A percentile compares a stretch with the other conserved stretches of the same genome.
phyloP scores from a whole-genome alignment of 2,888 invertebrate species.

The Drosophila macrospina region DNA sequence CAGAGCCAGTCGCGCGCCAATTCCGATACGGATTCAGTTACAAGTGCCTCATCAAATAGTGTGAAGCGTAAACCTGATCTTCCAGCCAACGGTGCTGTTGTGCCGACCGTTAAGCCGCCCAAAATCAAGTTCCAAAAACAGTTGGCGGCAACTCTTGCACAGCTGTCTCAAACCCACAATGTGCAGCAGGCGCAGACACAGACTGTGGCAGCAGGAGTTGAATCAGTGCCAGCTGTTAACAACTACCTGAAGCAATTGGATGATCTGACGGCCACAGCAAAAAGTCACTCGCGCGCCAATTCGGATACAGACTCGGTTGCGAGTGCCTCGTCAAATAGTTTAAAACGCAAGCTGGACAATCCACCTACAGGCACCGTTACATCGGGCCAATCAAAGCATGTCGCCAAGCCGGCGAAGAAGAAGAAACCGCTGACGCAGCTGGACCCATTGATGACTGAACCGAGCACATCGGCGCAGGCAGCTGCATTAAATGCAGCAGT shows the following conservation, averaged over 20 bases:
- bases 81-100: constrained; percentile 9
- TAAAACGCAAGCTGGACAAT: constrained; percentile 53
- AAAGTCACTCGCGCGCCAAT: constrained; percentile 62
- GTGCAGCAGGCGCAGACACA: too few relatives aligned
- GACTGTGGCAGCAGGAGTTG: constrained; percentile 19
- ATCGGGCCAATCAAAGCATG: constrained; percentile 3
- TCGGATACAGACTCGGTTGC: constrained; percentile 77
- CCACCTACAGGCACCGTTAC: constrained; percentile 9
- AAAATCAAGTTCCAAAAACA: constrained; percentile 61
- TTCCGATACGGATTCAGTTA: constrained; percentile 82
- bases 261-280: constrained; percentile 52
- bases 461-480: constrained; percentile 66
- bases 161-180: constrained; percentile 32
- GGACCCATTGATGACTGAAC: constrained; percentile 51
- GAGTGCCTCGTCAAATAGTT: constrained; percentile 58
- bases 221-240: constrained; percentile 39
- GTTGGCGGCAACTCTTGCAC: constrained; percentile 45
- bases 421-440: constrained; percentile 51
- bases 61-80: constrained; percentile 62
- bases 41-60: constrained; percentile 77
- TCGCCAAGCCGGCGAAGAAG: constrained; percentile 46
- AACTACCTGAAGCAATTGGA: constrained; percentile 62
- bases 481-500: constrained; percentile 51
- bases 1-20: constrained; percentile 72
- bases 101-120: constrained; percentile 48